Conservation (phyloP, 1,140 invertebrate species). For the Drosophila busckii region DNA sequence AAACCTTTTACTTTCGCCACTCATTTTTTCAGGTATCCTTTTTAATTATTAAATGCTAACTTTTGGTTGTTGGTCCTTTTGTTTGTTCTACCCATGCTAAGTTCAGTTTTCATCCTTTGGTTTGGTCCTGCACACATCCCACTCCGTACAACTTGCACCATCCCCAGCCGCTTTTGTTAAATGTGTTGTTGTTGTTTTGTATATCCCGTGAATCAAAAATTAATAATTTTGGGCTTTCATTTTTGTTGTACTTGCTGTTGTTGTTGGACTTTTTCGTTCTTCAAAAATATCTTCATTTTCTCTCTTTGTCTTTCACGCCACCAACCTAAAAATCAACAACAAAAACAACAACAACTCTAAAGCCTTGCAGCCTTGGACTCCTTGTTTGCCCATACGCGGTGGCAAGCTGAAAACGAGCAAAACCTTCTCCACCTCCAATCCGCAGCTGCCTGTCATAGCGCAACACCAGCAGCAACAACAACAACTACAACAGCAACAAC, state of each 20-base stretch:
- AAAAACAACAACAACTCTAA: constrained; percentile 40
- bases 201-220: too few relatives aligned
- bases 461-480: constrained; percentile 31
- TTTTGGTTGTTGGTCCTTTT: too few relatives aligned
- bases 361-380: constrained; percentile 79
- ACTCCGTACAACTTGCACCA: too few relatives aligned
- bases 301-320: constrained; percentile 62
- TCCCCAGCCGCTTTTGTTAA: neutral
- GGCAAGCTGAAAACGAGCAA: constrained; percentile 78
- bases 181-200: constrained; percentile 7
- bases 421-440: constrained; percentile 78
- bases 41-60: too few relatives aligned
- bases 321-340: constrained; percentile 31
- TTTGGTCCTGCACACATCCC: too few relatives aligned
- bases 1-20: too few relatives aligned
- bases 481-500: constrained; percentile 32
- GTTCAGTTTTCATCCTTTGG: neutral
- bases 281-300: constrained; percentile 71
- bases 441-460: constrained; percentile 73
- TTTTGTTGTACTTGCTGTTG: constrained; percentile 35
- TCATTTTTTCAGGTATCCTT: too few relatives aligned
- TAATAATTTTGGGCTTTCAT: constrained; percentile 10
- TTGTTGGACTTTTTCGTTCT: constrained; percentile 67
- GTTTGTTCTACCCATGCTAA: too few relatives aligned
- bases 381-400: constrained; percentile 77